Conservation (phyloP, 2,797 vertebrate genomes). For the Chaetophractus vellerosus region DNA sequence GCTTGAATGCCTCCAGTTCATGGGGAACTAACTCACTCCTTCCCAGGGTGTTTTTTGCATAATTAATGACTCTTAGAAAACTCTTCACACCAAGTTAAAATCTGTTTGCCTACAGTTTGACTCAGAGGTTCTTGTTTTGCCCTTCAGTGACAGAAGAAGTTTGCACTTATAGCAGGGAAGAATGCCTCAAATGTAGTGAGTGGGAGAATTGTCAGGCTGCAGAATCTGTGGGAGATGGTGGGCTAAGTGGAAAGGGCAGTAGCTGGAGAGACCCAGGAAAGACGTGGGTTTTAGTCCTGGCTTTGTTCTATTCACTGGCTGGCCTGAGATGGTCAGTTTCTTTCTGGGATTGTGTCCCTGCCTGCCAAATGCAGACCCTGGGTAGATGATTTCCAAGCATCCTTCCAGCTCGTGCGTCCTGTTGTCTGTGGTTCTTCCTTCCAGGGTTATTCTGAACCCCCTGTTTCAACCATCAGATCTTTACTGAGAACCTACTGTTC, state of each 20-base stretch:
- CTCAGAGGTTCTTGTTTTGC: not conserved
- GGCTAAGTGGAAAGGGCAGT: too few relatives aligned
- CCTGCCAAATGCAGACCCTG: not conserved
- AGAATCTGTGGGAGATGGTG: not conserved
- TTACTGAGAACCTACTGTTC: not conserved
- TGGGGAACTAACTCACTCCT: not conserved
- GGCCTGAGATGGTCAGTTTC: not conserved
- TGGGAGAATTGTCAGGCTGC: not conserved
- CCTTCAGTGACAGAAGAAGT: not conserved
- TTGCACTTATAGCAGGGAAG: not conserved
- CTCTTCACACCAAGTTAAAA: not conserved
- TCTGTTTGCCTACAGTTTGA: not conserved
- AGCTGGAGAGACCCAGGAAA: not conserved
- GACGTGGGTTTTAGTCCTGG: not conserved
- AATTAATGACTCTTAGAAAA: not conserved
- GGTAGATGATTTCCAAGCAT: not conserved
- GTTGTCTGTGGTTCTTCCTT: not conserved
- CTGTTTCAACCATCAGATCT: not conserved
- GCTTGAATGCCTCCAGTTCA: not conserved
- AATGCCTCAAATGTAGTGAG: not conserved
- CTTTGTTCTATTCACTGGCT: not conserved
- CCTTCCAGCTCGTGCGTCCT: not conserved
- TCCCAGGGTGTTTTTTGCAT: not conserved
- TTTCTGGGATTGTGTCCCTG: not conserved
- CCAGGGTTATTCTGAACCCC: not conserved